Evolutionary conservation across 1,140 invertebrate species (phyloP), one percentile per base, ranked within the genome.

Genomic region (Telenomus remus): DNA sequence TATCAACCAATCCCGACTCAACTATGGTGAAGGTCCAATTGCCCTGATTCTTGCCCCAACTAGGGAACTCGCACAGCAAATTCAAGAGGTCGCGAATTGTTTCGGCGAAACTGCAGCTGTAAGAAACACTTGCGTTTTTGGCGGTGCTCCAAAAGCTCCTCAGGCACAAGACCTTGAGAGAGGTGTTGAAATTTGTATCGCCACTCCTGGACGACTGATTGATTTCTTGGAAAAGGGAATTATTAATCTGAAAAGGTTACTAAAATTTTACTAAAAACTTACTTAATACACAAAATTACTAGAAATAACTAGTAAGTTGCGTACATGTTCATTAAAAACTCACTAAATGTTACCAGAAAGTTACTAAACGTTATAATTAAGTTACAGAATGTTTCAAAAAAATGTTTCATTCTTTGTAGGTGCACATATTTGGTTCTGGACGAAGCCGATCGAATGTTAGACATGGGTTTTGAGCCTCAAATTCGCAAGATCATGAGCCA

Each of bases 401-500:
- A 27, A 27, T 27, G 6, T 27, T 27, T 27, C 19, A 42, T 10
- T 47, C 14, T 16, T 47, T 33, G 91, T 48, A 91, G 97, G 48
- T 96, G 95, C 81, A 98, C 97, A 37, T 99, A 98, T 87, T 90
- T 99, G 55, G 98, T 99, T 8, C 86, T 99, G 44, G 98, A 99
- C 89, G 98, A 99, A 89, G 98, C 98, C 79, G 98, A 99, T 89
- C 91, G 98, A 63, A 99, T 99, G 98, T 90, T 99, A 78, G 98
- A 99, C 87, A 99, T 99, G 98, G 98, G 98, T 80, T 99, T 99
- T 89, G 98, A 99, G 87, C 98, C 98, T 3, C 98, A 99, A 88
- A 99, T 99, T 80, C 91, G 97, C 49, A 98, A 98, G 89, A 99
- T 99, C 83, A 92, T 99, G 63, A 94, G 96, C 82, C 97, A 99